Evolutionary conservation across 2,113 vertebrate genomes (phyloP), one percentile per base, ranked within the genome.

Genomic region (Castor canadensis): DNA sequence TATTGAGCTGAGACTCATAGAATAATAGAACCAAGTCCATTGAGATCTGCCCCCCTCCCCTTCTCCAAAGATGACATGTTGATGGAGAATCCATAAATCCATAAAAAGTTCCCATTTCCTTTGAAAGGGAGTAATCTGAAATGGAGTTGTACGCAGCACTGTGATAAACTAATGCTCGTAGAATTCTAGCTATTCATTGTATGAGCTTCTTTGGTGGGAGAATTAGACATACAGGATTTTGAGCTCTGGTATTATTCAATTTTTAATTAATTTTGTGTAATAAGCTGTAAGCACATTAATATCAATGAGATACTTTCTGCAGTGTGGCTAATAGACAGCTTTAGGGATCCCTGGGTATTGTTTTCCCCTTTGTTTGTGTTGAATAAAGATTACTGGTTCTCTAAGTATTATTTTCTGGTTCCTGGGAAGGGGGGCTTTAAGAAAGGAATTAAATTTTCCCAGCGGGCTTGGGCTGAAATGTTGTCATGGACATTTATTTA

Each of bases 241-340:
- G 93, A 97, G 96, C 95, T 97, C 98, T 98, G 95, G 71, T 96
- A 91, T 97, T 97, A 98, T 98, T 98, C 97, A 98, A 85, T 64
- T 98, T 98, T 98, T 98, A 98, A 98, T 99, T 98, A 98, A 98
- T 98, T 98, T 96, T 47, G 69, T 97, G 96, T 98, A 98, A 98
- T 98, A 98, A 97, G 96, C 96, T 97, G 89, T 98, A 99, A 99
- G 98, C 97, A 98, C 95, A 98, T 98, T 98, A 98, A 97, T 98
- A 98, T 95, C 97, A 97, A 96, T 96, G 96, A 98, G 98, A 93
- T 97, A 85, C 97, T 98, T 98, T 94, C 84, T 96, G 67, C 58
- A 95, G 47, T 95, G 60, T 96, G 88, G 95, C 96, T 96, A 97
- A 98, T 98, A 96, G 83, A 96, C 81, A 93, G 94, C 89, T 95